A percentile compares a stretch with the other conserved stretches of the same genome.
Evolutionary conservation across 2,888 invertebrate species (phyloP).

Genomic region (Parnassius apollo): DNA sequence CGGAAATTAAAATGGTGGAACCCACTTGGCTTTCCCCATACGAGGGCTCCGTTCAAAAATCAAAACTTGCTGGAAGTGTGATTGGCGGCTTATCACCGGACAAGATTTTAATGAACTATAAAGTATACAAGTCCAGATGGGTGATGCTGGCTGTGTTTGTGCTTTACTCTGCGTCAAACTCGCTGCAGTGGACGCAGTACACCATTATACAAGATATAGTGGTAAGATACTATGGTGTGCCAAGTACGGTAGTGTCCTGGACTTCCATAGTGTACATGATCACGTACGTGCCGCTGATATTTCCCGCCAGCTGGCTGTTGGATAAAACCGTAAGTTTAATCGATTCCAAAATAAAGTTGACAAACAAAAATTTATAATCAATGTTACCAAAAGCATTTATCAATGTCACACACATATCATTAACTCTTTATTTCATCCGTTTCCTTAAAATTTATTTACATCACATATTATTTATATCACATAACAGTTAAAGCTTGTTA

Average conservation of each 20-base stretch:
- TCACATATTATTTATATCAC: no score
- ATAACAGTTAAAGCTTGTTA: no score
- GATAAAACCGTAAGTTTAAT: conserved; percentile 90
- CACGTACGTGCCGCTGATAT: conserved; percentile 96
- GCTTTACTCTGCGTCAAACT: conserved; percentile 92
- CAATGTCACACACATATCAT: no score
- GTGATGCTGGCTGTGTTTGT: conserved; percentile 91
- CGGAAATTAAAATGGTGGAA: conserved; percentile 22
- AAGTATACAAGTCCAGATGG: conserved; percentile 88
- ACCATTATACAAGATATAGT: conserved; percentile 94
- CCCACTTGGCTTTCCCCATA: conserved; percentile 1
- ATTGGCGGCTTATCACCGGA: conserved; percentile 47
- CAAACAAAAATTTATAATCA: no score
- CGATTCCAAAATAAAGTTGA: background rate
- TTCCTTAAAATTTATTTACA: no score
- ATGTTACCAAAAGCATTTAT: no score
- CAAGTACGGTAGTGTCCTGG: conserved; percentile 91
- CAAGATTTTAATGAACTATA: conserved; percentile 51
- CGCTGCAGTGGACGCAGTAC: conserved; percentile 98
- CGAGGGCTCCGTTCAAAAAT: background rate
- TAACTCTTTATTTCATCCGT: no score
- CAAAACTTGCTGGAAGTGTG: conserved; percentile 46
- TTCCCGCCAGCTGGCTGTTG: conserved; percentile 98
- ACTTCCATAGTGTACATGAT: conserved; percentile 99
- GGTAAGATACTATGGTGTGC: conserved; percentile 86